Evolutionary conservation across 2,797 vertebrate species (phyloP).

Genomic region (Rhynchotus rufescens): DNA sequence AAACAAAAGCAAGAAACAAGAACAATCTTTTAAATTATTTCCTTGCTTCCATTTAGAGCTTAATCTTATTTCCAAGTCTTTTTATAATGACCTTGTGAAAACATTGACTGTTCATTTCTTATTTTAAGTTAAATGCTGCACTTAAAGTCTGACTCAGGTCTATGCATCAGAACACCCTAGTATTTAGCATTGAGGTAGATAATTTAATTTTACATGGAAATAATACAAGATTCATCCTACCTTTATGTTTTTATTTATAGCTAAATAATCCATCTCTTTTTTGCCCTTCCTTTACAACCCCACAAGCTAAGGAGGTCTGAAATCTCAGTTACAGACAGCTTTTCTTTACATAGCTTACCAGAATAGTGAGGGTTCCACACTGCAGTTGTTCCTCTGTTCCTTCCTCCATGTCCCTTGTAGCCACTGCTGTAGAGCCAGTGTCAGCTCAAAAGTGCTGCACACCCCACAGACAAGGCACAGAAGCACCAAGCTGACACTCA

Average conservation of each 20-base stretch:
- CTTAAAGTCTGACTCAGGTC: slow-evolving; percentile 26
- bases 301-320: not conserved
- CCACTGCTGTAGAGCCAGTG: not conserved
- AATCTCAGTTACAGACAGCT: not conserved
- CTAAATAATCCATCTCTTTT: not conserved
- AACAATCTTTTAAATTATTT: not conserved
- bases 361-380: rapidly evolving
- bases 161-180: not conserved
- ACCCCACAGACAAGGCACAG: not conserved
- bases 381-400: not conserved
- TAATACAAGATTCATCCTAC: slow-evolving; percentile 5
- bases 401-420: not conserved
- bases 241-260: slow-evolving; percentile 43
- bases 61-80: not conserved
- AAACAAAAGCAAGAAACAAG: not conserved
- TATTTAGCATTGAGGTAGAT: not conserved
- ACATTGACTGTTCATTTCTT: not conserved
- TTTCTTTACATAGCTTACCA: not conserved
- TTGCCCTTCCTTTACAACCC: not conserved
- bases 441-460: not conserved
- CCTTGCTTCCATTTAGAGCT: not conserved
- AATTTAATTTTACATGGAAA: slow-evolving; percentile 5
- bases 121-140: not conserved
- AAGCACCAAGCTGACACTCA: not conserved
- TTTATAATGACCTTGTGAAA: slow-evolving; percentile 17